Evolutionary conservation across 2,797 vertebrate species (phyloP).

Genomic region (Sebastes aleutianus): DNA sequence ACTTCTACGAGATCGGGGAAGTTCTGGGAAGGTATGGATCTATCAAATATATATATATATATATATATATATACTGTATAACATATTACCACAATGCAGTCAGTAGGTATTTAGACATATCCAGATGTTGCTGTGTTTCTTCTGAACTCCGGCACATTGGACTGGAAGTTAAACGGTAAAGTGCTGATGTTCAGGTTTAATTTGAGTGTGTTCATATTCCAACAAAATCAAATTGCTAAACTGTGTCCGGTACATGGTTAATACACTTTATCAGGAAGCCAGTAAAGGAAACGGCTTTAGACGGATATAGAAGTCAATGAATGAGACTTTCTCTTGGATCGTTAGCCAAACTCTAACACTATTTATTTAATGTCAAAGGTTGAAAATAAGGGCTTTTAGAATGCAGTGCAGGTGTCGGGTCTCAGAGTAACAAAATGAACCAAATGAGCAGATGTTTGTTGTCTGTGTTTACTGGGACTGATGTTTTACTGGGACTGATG

Average conservation of each 20-base stretch:
- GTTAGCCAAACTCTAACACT: background rate
- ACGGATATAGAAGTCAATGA: too few relatives aligned
- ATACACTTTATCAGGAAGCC: background rate
- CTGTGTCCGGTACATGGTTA: background rate
- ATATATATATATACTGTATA: too few relatives aligned
- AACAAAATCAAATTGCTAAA: background rate
- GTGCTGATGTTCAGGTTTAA: background rate
- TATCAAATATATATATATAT: background rate
- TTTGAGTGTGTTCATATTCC: background rate
- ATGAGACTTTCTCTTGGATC: background rate
- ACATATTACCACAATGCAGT: background rate
- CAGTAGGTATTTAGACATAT: background rate
- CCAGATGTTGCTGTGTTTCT: background rate
- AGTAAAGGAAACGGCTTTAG: background rate
- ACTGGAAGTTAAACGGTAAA: background rate
- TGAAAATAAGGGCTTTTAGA: too few relatives aligned
- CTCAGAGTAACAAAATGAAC: background rate
- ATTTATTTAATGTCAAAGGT: too few relatives aligned
- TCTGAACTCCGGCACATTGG: background rate
- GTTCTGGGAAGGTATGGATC: constrained; percentile 84
- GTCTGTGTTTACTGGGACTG: background rate
- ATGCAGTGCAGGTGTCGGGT: background rate
- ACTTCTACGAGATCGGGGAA: constrained; percentile 86
- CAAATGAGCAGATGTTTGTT: background rate
- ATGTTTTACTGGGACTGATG: background rate